Conservation (phyloP, 1,140 invertebrate species). For the Gryllus bimaculatus region DNA sequence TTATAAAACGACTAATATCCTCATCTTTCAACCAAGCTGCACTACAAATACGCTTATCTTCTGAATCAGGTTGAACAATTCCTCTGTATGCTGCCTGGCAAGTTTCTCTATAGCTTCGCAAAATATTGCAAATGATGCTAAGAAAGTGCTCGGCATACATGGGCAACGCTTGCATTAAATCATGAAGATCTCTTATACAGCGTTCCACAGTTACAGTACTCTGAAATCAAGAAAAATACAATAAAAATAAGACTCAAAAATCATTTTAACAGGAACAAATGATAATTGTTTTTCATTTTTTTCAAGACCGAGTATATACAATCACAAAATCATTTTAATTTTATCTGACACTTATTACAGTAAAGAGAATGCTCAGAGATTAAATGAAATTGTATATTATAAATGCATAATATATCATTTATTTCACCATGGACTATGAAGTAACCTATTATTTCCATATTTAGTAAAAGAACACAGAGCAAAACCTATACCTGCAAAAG, state of each 20-base stretch:
- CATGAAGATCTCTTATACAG: constrained; percentile 56
- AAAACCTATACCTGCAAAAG: constrained; percentile 49
- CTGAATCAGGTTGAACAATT: constrained; percentile 69
- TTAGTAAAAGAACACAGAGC: too few relatives aligned
- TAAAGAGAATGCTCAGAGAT: too few relatives aligned
- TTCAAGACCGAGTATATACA: background rate
- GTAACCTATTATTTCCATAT: too few relatives aligned
- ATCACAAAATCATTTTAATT: too few relatives aligned
- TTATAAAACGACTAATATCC: constrained; percentile 83
- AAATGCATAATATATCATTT: too few relatives aligned
- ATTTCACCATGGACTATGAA: too few relatives aligned
- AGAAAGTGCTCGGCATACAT: constrained; percentile 59
- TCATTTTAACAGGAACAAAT: constrained; percentile 8
- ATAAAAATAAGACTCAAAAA: background rate
- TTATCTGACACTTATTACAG: too few relatives aligned
- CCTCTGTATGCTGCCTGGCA: constrained; percentile 64
- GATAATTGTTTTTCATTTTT: background rate
- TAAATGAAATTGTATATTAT: background rate
- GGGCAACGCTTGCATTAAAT: constrained; percentile 60
- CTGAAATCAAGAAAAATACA: constrained; percentile 36
- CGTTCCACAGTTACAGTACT: constrained; percentile 63
- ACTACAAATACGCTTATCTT: constrained; percentile 72
- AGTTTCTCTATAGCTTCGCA: constrained; percentile 65
- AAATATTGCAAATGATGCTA: constrained; percentile 54
- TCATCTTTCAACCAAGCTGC: constrained; percentile 89